phyloP scores from a whole-genome alignment of 2,888 invertebrate genomes.

The Meandrusa payeni region DNA sequence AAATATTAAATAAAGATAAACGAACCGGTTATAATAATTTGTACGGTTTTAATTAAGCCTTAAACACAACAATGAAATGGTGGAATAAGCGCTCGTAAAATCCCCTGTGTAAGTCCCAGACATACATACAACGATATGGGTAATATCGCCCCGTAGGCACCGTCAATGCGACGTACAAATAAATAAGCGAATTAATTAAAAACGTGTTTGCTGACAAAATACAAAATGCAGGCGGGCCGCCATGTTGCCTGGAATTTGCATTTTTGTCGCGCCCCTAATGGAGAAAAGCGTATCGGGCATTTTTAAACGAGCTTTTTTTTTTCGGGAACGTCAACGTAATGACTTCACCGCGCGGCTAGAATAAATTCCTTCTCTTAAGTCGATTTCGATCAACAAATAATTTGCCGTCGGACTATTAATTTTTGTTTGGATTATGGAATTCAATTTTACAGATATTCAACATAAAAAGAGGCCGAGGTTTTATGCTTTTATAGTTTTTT shows the following conservation, averaged over 20 bases:
- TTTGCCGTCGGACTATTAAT: conserved; percentile 5
- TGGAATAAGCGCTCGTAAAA: conserved; percentile 16
- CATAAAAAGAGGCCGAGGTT: conserved; percentile 17
- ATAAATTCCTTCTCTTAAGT: conserved; percentile 18
- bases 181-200: conserved; percentile 70
- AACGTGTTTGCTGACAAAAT: conserved; percentile 62
- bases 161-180: conserved; percentile 39
- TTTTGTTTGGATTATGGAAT: conserved; percentile 3
- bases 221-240: conserved; percentile 38
- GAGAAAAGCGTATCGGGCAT: conserved; percentile 38
- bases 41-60: conserved; percentile 21
- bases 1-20: conserved; percentile 16
- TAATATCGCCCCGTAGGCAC: conserved; percentile 30
- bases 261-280: conserved; percentile 39
- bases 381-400: conserved; percentile 15
- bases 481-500: too few species aligned
- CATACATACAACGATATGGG: conserved; percentile 27
- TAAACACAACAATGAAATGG: conserved; percentile 23
- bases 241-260: conserved; percentile 37
- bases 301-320: conserved; percentile 23
- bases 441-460: conserved; percentile 1
- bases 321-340: conserved; percentile 20
- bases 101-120: conserved; percentile 19
- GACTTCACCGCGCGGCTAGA: conserved; percentile 21
- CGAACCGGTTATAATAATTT: conserved; percentile 20